These are phyloP conservation scores for Eolophus roseicapilla DNA, from an alignment of 2,113 vertebrate species.

Conservation along the genomic window DNA sequence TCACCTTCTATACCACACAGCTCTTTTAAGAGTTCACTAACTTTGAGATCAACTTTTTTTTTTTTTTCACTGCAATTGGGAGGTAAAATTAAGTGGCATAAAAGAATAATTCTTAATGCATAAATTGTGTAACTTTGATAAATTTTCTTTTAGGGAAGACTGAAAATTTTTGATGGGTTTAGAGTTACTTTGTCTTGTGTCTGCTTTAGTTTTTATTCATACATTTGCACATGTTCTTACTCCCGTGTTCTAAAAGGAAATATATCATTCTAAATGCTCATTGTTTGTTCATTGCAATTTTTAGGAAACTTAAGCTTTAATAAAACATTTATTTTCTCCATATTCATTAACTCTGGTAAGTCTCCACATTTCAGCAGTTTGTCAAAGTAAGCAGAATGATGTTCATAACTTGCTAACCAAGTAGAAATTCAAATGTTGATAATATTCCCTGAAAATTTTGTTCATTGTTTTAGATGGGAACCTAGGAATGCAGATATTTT, in stretches of 20 bases:
- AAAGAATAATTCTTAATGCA: neutral
- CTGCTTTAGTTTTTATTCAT: neutral
- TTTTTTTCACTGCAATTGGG: neutral
- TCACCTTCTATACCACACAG: neutral
- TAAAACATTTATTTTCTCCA: neutral
- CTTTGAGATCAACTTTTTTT: neutral
- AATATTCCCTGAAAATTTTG: neutral
- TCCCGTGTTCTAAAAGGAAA: neutral
- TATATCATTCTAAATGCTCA: neutral
- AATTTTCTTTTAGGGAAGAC: neutral
- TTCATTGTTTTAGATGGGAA: neutral
- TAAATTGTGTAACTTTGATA: neutral
- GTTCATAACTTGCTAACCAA: constrained; percentile 13
- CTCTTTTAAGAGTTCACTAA: neutral
- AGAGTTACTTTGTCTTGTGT: neutral
- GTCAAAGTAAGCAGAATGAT: neutral
- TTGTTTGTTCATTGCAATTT: neutral
- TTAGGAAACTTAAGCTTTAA: neutral
- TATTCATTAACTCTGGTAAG: neutral
- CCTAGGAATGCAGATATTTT: neutral
- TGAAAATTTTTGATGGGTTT: neutral
- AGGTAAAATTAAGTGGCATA: neutral
- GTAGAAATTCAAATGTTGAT: neutral
- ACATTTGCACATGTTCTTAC: neutral
- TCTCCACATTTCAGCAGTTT: neutral